Evolutionary conservation across 2,113 vertebrate species (phyloP).

Genomic region (Pyrgilauda ruficollis): DNA sequence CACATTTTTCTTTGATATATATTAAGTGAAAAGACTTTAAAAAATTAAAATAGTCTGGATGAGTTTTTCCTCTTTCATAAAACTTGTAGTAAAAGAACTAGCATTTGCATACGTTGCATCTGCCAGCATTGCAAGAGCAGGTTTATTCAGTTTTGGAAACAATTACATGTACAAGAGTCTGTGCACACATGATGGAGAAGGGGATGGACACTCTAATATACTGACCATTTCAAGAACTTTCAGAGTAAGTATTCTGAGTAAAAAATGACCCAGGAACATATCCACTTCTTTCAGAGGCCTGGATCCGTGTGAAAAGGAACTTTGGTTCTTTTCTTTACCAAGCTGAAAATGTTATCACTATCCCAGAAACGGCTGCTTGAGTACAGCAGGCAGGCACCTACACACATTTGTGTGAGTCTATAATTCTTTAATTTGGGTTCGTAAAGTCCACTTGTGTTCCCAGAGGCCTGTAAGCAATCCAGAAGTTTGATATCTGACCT

Average conservation of each 20-base stretch:
- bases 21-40: neutral
- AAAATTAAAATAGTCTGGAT: neutral
- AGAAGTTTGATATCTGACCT: neutral
- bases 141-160: neutral
- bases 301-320: neutral
- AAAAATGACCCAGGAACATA: neutral
- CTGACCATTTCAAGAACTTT: neutral
- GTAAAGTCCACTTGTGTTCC: neutral
- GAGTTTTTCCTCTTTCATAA: neutral
- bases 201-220: neutral
- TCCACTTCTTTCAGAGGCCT: neutral
- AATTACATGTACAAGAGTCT: neutral
- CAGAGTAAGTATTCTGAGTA: neutral
- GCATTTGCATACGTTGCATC: neutral
- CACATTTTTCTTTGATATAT: neutral
- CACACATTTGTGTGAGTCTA: neutral
- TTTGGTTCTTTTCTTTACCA: neutral
- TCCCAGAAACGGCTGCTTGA: neutral
- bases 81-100: neutral
- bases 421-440: neutral
- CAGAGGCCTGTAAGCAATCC: neutral
- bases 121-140: neutral
- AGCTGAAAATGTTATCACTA: neutral
- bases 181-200: neutral
- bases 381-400: neutral